phyloP scores from a whole-genome alignment of 92 coral and sea anemone genomes.

The Porites cylindrica region DNA sequence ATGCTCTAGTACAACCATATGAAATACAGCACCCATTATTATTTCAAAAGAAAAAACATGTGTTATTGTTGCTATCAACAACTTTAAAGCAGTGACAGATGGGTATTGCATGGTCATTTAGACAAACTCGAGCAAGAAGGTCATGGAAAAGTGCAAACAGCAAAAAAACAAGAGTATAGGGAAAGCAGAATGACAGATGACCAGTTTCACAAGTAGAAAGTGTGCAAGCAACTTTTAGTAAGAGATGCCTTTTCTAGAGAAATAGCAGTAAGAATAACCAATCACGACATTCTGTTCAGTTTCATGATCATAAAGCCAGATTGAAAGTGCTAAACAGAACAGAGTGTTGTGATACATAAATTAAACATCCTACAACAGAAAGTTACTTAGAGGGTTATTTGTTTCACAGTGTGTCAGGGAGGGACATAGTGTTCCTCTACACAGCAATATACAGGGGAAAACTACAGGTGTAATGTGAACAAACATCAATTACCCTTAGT shows the following conservation, averaged over 20 bases:
- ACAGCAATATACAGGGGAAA: background rate
- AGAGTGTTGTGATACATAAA: too few relatives aligned
- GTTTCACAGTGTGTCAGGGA: background rate
- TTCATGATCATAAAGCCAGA: too few relatives aligned
- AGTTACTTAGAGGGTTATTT: background rate
- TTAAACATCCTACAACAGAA: too few relatives aligned
- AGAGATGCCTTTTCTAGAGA: background rate
- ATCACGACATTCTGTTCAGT: too few relatives aligned
- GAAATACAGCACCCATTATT: background rate
- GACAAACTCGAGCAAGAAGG: constrained; percentile 6
- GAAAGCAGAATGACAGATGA: constrained; percentile 10
- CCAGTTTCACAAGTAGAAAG: constrained; percentile 37
- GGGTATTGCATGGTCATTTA: background rate
- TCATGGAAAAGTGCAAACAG: background rate
- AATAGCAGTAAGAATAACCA: background rate
- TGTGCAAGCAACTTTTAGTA: constrained; percentile 46
- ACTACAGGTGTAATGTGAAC: too few relatives aligned
- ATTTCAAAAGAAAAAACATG: background rate
- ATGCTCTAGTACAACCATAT: too few relatives aligned
- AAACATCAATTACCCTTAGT: too few relatives aligned
- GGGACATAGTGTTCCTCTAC: background rate
- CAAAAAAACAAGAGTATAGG: background rate
- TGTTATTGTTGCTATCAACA: background rate
- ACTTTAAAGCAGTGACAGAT: background rate
- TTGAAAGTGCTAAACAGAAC: too few relatives aligned